Evolutionary conservation across 2,113 vertebrate genomes (phyloP).

Genomic region (Ia io): DNA sequence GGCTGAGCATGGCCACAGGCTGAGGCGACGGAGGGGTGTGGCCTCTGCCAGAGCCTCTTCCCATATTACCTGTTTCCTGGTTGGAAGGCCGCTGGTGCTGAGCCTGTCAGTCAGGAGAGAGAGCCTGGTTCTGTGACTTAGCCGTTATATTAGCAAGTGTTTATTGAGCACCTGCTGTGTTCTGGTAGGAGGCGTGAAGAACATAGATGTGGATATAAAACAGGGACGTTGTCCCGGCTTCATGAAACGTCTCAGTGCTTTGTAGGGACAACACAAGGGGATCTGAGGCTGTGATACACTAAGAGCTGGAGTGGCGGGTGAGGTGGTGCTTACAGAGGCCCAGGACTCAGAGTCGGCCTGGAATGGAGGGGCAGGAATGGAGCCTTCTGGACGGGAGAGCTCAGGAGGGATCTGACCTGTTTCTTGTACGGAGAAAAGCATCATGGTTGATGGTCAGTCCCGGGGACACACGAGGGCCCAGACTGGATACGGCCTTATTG

Average conservation of each 20-base stretch:
- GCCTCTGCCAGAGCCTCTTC: not conserved
- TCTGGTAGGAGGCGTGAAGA: not conserved
- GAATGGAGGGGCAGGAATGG: no score
- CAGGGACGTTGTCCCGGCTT: not conserved
- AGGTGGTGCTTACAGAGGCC: not conserved
- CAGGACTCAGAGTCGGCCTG: not conserved
- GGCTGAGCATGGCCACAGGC: not conserved
- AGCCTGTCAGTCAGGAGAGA: not conserved
- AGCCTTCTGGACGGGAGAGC: not conserved
- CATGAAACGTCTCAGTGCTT: not conserved
- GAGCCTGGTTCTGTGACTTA: not conserved
- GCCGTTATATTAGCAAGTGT: not conserved
- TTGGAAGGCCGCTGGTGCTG: not conserved
- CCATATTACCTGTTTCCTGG: not conserved
- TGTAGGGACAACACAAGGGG: not conserved
- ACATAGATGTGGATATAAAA: not conserved
- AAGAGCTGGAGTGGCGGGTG: no score
- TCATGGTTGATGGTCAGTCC: not conserved
- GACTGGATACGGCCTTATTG: fast-evolving
- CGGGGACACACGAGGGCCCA: not conserved
- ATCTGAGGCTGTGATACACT: not conserved
- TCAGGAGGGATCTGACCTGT: not conserved
- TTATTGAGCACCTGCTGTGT: not conserved
- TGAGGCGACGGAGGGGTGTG: not conserved
- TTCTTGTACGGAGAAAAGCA: not conserved